Evolutionary conservation across 2,888 invertebrate genomes (phyloP).

Genomic region (Archips xylosteana): DNA sequence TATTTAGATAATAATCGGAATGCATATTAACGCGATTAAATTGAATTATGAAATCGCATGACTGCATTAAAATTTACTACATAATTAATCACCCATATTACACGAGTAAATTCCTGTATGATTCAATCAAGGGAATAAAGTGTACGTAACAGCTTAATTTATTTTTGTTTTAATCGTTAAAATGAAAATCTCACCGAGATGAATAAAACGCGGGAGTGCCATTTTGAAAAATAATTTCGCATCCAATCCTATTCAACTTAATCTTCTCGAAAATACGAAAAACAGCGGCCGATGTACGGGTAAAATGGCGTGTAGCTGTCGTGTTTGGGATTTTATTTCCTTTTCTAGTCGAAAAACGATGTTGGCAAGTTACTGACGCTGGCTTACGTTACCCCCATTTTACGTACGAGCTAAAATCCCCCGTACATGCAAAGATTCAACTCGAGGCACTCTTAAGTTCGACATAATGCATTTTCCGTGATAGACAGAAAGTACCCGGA

Average conservation of each 20-base stretch:
- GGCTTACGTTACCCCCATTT: conserved; percentile 19
- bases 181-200: not conserved
- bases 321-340: conserved; percentile 13
- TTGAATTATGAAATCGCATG: no score
- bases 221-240: not conserved
- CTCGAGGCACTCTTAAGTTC: conserved; percentile 2
- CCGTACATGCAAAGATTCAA: conserved; percentile 8
- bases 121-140: no score
- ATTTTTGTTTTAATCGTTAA: not conserved
- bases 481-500: conserved; percentile 5
- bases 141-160: no score
- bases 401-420: conserved; percentile 18
- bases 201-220: not conserved
- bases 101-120: no score
- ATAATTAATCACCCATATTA: no score
- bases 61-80: no score
- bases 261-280: not conserved
- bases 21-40: no score
- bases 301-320: conserved; percentile 14
- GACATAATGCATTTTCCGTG: conserved; percentile 13
- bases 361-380: conserved; percentile 11
- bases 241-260: not conserved
- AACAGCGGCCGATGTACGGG: conserved; percentile 5
- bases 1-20: no score
- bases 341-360: conserved; percentile 18